Evolutionary conservation across 2,888 invertebrate species (phyloP).

Genomic region (Salticus scenicus): DNA sequence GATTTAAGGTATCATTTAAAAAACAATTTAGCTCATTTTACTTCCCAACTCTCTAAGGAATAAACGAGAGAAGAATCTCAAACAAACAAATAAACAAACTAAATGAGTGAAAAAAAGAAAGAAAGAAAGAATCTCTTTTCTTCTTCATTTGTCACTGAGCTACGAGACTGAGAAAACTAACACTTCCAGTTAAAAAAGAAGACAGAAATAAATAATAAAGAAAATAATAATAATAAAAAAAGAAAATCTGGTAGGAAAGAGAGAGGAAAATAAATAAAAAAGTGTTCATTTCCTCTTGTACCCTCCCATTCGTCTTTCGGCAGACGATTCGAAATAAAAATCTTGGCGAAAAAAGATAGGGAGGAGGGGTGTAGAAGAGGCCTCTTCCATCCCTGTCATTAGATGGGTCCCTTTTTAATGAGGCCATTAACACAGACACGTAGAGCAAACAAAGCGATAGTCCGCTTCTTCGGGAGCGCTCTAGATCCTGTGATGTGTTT

Average conservation of each 20-base stretch:
- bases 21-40: slow-evolving; percentile 21
- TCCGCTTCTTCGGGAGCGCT: slow-evolving; percentile 13
- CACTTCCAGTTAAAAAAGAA: slow-evolving; percentile 31
- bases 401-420: slow-evolving; percentile 65
- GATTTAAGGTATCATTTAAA: no score
- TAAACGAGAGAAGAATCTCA: background rate
- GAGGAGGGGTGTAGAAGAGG: slow-evolving; percentile 19
- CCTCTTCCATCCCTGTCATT: slow-evolving; percentile 62
- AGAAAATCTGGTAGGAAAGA: background rate
- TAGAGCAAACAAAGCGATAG: slow-evolving; percentile 62
- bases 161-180: slow-evolving; percentile 66
- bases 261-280: slow-evolving; percentile 39
- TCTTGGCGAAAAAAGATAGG: background rate
- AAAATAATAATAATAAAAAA: slow-evolving; percentile 1
- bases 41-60: background rate
- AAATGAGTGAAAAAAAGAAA: background rate
- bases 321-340: slow-evolving; percentile 21
- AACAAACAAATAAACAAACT: background rate
- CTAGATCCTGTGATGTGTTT: slow-evolving; percentile 59
- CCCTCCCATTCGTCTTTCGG: slow-evolving; percentile 48
- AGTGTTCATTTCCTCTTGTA: slow-evolving; percentile 61
- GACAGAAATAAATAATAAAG: slow-evolving; percentile 11
- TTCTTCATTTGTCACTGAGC: slow-evolving; percentile 63
- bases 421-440: slow-evolving; percentile 67
- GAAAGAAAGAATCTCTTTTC: slow-evolving; percentile 23